These are phyloP conservation scores for Lepeophtheirus salmonis DNA, from an alignment of 1,140 invertebrate genomes.

Conservation along the genomic window DNA sequence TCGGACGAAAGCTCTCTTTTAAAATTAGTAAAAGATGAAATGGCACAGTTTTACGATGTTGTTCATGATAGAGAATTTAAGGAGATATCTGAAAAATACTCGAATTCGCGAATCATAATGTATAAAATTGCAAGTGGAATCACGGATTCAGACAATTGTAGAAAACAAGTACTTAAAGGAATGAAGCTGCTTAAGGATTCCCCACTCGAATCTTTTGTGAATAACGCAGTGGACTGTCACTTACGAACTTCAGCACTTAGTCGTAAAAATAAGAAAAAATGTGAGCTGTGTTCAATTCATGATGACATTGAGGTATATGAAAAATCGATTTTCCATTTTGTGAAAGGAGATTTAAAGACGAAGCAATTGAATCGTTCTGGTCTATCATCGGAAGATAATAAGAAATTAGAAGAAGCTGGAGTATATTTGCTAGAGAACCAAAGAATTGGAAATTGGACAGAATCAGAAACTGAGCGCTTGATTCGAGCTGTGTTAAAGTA, in stretches of 20 bases:
- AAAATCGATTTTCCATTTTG: constrained; percentile 32
- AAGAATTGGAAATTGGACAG: constrained; percentile 34
- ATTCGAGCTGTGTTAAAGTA: constrained; percentile 31
- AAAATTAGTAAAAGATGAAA: constrained; percentile 29
- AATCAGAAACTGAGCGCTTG: constrained; percentile 36
- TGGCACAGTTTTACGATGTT: constrained; percentile 23
- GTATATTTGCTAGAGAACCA: constrained; percentile 22
- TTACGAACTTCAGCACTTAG: constrained; percentile 25
- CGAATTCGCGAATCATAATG: constrained; percentile 15
- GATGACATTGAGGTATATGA: constrained; percentile 36
- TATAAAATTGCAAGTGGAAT: constrained; percentile 28
- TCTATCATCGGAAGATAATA: constrained; percentile 22
- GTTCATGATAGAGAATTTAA: constrained; percentile 14
- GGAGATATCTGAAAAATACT: constrained; percentile 15
- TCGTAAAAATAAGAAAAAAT: constrained; percentile 24
- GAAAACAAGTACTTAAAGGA: constrained; percentile 27
- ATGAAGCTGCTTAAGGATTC: constrained; percentile 27
- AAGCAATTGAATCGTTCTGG: constrained; percentile 22
- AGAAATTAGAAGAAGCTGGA: constrained; percentile 27
- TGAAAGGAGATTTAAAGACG: constrained; percentile 24
- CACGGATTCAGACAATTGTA: constrained; percentile 27
- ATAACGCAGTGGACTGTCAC: constrained; percentile 43
- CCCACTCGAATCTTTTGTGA: constrained; percentile 31
- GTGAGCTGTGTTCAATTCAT: constrained; percentile 33
- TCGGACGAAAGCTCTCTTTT: constrained; percentile 5